Base-by-base conservation (phyloP, 1,140 invertebrate genomes). In the Drosophila parabipectinata region DNA sequence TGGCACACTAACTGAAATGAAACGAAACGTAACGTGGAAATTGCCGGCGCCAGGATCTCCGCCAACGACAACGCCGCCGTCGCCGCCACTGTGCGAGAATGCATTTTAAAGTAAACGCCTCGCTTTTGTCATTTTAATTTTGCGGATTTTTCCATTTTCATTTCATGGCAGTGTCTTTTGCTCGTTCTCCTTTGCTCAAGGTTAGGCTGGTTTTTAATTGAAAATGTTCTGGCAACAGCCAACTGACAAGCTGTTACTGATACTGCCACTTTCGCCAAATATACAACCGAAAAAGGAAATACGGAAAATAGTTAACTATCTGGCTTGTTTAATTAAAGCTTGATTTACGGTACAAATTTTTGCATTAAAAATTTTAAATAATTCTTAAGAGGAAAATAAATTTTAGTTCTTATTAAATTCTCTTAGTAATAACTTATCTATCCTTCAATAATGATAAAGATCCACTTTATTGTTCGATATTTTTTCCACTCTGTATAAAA, bases 81-180 rank as follows among this genome's bases (percentile, higher is more conserved):
- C 34, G 24, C 44, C 21, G 21, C 30, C 55, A 18, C 68, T 47
- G 47, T 47, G 64, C 63, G 78, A 55, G 72, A 85, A 85, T 85
- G 84, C 83, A 85, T 87, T 87, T 87, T 83, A 87, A 87, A 87
- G 83, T 83, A 88, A 87, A 77, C 59, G 72, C 66, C 83, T 62
- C 75, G 63, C 84, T 88, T 88, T 88, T 88, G 83, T 88, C 83
- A 88, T 88, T 88, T 88, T 88, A 88, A 88, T 88, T 88, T 88
- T 79, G 84, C 73, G 79, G 79, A 88, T 88, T 88, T 88, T 72
- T 59, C 47, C 79, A 75, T 87, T 88, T 79, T 69, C 72, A 79
- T 79, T 83, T 72, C 51, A 53, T 47, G 66, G 37, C 54, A 58
- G 37, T 50, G 63, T 69, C 67, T 39, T 67, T n/a, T 32, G 21